Evolutionary conservation across 1,140 invertebrate genomes (phyloP), one percentile per base, ranked within the genome.

Genomic region (Diorhabda carinulata): DNA sequence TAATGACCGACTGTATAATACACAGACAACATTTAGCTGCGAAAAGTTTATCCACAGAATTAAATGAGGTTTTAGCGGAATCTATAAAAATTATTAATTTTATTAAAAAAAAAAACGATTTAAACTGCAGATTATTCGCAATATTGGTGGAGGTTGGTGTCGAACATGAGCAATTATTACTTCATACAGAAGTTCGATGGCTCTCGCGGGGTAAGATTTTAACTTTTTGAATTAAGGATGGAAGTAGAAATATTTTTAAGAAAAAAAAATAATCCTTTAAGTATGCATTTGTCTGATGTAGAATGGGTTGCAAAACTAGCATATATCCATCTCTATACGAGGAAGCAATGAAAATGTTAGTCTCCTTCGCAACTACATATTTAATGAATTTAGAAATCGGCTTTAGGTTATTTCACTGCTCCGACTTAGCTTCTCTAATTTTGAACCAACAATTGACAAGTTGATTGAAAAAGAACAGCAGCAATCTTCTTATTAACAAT

Each of bases 231-330:
- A 25, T 25, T 25, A 25, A 25, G 25, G 25, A 25, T 25, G 25
- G 25, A 25, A 25, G 25, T 25, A 25, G 25, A 25, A 25, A 25
- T 25, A 25, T 25, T 25, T 47, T 47, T 47, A 5, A 47, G 8
- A 5, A 43, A 45, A 43, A 5, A 52, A 60, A 1, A 60, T 40
- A 60, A 60, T 60, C 5, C 2, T 60, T 60, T 2, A 60, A 6
- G 58, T 60, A 60, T 2, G 2, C 58, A 40, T 60, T 60, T 60
- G 2, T 60, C 41, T 60, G 58, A 60, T 60, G 58, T 52, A 52
- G 45, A 2, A 52, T 52, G 45, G n/a, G 2, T 60, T 60, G 58
- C 5, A 60, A 40, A 60, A 52, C 45, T 60, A 42, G 2, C 41
- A 60, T 25, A 2, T 52, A 52, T 52, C 45, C 45, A 52, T 52